These are phyloP conservation scores for Oasisia sp. DNA, from an alignment of 2,888 invertebrate species.

Conservation along the genomic window DNA sequence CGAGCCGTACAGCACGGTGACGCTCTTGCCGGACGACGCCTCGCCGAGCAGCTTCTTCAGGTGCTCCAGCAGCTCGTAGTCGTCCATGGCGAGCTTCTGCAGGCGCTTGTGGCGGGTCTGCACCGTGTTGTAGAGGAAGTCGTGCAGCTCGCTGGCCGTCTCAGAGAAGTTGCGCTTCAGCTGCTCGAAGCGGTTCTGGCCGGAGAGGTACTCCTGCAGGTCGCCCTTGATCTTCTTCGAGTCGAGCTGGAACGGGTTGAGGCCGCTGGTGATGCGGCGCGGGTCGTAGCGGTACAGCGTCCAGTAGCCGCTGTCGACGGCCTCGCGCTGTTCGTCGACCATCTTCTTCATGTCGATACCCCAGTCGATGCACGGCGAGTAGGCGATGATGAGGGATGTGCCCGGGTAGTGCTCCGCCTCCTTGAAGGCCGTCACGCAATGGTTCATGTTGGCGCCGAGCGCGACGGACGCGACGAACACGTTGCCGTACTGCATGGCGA, in stretches of 20 bases:
- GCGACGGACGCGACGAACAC: constrained; percentile 46
- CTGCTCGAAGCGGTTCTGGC: constrained; percentile 42
- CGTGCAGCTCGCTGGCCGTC: constrained; percentile 37
- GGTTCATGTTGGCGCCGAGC: constrained; percentile 45
- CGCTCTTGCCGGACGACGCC: constrained; percentile 37
- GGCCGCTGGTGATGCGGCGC: constrained; percentile 31
- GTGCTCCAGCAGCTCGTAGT: constrained; percentile 42
- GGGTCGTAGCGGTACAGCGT: constrained; percentile 42
- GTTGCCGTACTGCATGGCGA: constrained; percentile 45
- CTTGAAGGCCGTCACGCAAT: constrained; percentile 44
- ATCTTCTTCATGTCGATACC: constrained; percentile 47
- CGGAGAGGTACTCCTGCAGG: constrained; percentile 36
- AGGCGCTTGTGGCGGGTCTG: constrained; percentile 31
- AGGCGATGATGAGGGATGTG: constrained; percentile 43
- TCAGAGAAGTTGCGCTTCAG: constrained; percentile 35
- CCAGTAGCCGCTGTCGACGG: constrained; percentile 46
- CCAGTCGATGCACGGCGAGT: constrained; percentile 47
- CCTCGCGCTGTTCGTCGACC: constrained; percentile 44
- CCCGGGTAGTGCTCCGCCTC: constrained; percentile 44
- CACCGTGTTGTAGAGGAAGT: constrained; percentile 31
- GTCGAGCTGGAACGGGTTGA: constrained; percentile 41
- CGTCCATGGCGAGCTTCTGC: constrained; percentile 42
- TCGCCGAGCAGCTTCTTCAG: constrained; percentile 42
- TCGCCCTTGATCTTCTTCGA: constrained; percentile 41
- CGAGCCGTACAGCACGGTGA: constrained; percentile 43